A percentile compares a stretch with the other conserved stretches of the same genome.
phyloP scores from a whole-genome alignment of 1,140 invertebrate species.

The Calliopsis andreniformis region DNA sequence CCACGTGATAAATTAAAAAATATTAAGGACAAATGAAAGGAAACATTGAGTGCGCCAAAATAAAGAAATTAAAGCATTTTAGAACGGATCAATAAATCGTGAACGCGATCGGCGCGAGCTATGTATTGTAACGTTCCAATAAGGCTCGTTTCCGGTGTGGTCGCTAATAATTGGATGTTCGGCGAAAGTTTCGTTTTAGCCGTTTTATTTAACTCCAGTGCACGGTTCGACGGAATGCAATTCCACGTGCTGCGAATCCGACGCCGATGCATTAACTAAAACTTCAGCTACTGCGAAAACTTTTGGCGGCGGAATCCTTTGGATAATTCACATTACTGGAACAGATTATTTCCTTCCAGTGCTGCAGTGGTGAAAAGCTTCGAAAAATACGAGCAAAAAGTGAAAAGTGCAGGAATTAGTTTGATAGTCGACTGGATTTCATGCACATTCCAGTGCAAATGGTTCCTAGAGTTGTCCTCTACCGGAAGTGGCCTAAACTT shows the following conservation, averaged over 20 bases:
- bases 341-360: conserved; percentile 11
- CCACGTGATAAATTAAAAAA: no score
- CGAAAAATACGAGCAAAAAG: background rate
- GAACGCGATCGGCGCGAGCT: background rate
- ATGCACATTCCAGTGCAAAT: no score
- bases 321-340: conserved; percentile 38
- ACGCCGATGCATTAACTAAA: conserved; percentile 28
- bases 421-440: background rate
- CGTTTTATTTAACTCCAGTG: conserved; percentile 32
- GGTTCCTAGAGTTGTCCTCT: no score
- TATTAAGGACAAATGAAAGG: no score
- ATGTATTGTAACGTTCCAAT: conserved; percentile 11
- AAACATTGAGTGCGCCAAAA: no score
- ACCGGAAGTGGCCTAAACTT: no score
- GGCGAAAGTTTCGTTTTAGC: conserved; percentile 24
- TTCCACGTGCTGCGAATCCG: conserved; percentile 35
- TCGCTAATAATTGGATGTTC: conserved; percentile 29
- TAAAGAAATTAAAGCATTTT: no score
- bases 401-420: background rate
- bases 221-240: conserved; percentile 37
- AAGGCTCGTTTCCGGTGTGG: conserved; percentile 15
- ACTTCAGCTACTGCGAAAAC: background rate
- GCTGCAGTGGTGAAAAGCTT: background rate
- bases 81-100: background rate
- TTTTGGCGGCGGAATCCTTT: conserved; percentile 28